phyloP scores from a whole-genome alignment of 2,113 vertebrate species.

The Parus major region DNA sequence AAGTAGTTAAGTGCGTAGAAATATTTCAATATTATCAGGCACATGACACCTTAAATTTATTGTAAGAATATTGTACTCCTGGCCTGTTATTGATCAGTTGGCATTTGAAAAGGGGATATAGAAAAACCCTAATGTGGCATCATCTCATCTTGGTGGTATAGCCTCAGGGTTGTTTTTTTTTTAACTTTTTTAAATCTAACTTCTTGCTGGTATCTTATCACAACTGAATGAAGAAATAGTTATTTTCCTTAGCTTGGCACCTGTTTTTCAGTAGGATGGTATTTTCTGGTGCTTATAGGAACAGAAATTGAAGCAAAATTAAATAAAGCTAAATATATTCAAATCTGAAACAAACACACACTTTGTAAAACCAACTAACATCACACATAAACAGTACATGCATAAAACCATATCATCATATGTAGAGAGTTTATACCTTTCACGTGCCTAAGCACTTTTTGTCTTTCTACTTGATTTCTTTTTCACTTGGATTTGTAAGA shows the following conservation, averaged over 20 bases:
- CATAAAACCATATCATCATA: not conserved
- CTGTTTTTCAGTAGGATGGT: not conserved
- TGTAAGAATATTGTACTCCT: not conserved
- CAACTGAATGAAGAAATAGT: not conserved
- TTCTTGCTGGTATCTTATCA: not conserved
- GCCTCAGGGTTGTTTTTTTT: rapidly evolving
- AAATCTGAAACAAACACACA: not conserved
- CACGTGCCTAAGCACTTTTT: not conserved
- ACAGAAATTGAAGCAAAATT: not conserved
- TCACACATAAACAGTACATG: not conserved
- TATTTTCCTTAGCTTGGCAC: not conserved
- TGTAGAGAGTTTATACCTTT: not conserved
- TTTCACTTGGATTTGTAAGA: not conserved
- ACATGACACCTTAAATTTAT: not conserved
- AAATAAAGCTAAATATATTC: not conserved
- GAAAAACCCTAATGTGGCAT: not conserved
- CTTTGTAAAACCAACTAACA: not conserved
- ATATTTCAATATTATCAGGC: not conserved
- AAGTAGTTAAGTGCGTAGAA: not conserved
- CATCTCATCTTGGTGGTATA: not conserved
- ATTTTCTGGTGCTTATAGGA: not conserved
- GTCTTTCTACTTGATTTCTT: not conserved
- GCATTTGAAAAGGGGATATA: not conserved
- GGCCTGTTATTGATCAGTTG: not conserved
- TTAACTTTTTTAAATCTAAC: not conserved